Evolutionary conservation across 2,888 invertebrate genomes (phyloP), one percentile per base, ranked within the genome.

Genomic region (Subacronicta megacephala): DNA sequence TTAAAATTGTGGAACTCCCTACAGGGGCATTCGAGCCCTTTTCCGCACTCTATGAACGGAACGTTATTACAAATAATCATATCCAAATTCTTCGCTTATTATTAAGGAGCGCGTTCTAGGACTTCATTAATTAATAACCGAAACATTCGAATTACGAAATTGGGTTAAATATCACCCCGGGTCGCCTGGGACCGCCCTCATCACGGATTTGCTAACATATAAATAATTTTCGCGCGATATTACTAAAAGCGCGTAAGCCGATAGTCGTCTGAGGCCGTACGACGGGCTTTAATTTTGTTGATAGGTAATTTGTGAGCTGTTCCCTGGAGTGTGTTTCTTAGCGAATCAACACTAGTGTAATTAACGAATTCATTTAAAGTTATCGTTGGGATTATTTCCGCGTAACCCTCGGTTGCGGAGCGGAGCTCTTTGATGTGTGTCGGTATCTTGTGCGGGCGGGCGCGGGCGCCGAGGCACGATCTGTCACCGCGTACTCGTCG

Each of bases 341-440:
- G 87, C 84, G 88, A 88, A 90, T 90, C 91, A 91, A 91, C 91
- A 91, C 90, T 90, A 90, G 78, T 85, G 86, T 92, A 92, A 93
- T 92, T 92, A 93, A 87, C 80, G 85, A 84, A 89, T 89, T 92
- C 89, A 87, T 93, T 90, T 91, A 92, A 90, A 89, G 87, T 88
- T 90, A 84, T 85, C 81, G 82, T 74, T 49, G 61, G 73, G 74
- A 76, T 69, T 74, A 75, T 87, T 87, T 86, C 66, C 83, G 73
- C 65, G 67, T 55, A 60, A 72, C 72, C 77, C 79, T 68, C 45
- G 62, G 52, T 52, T 36, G 59, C 46, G 58, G 53, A 63, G 58
- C 47, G 58, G 53, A 62, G 57, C 80, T 70, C 90, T 91, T 91
- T 91, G 90, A 91, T 85, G 85, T 85, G 55, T 74, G 72, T 55